These are phyloP conservation scores for Serranochromis macrocephalus DNA, from an alignment of 2,113 vertebrate genomes.

Conservation along the genomic window DNA sequence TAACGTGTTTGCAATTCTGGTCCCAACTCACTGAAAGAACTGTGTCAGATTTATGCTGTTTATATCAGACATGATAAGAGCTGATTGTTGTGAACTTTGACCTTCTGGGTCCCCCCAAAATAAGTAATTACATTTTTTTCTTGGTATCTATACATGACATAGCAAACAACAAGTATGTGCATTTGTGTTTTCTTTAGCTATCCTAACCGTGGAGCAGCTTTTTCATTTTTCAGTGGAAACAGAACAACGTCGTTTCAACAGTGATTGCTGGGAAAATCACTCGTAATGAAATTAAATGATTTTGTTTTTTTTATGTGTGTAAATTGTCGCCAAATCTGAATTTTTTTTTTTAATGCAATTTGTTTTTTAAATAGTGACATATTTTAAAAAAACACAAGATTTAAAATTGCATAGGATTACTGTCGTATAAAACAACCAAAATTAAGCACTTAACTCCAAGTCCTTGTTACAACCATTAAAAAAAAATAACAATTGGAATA, in stretches of 20 bases:
- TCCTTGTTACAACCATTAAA: neutral
- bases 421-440: neutral
- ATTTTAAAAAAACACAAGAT: neutral
- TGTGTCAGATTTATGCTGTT: neutral
- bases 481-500: neutral
- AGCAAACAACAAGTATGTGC: neutral
- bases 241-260: neutral
- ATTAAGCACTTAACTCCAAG: neutral
- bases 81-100: neutral
- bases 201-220: neutral
- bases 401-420: neutral
- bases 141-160: neutral
- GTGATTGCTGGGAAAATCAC: neutral
- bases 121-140: neutral
- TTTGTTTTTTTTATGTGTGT: rapidly evolving
- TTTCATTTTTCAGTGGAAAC: neutral
- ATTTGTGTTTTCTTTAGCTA: neutral
- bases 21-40: neutral
- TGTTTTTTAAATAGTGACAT: neutral
- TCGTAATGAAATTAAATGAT: neutral
- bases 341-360: neutral
- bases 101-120: neutral
- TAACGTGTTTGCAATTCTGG: neutral
- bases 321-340: neutral
- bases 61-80: neutral